phyloP scores from a whole-genome alignment of 1,140 invertebrate species.

The Drosophila sturtevanti region DNA sequence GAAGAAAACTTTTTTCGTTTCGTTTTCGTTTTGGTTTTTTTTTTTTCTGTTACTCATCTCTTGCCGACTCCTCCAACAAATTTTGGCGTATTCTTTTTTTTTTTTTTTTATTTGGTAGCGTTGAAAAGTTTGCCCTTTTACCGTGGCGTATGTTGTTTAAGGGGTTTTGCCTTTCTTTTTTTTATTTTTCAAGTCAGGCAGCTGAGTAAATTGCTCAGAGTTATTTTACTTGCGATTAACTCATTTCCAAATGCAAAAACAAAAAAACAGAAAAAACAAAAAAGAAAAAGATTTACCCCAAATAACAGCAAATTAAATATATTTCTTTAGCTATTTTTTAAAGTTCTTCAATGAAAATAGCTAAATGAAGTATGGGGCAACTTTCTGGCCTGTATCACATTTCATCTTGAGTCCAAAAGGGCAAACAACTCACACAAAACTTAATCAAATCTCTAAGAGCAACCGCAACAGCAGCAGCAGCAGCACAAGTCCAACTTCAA shows the following conservation, averaged over 20 bases:
- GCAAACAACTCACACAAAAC: constrained; percentile 40
- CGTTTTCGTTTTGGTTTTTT: constrained; percentile 21
- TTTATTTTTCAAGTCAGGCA: constrained; percentile 5
- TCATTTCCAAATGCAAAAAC: constrained; percentile 36
- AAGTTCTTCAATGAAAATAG: neutral
- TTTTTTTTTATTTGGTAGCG: constrained; percentile 4
- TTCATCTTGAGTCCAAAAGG: constrained; percentile 13
- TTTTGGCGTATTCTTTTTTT: constrained; percentile 21
- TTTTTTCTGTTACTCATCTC: constrained; percentile 18
- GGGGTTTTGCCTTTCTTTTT: neutral
- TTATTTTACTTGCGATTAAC: constrained; percentile 61
- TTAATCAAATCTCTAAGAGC: constrained; percentile 70
- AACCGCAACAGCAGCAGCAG: constrained; percentile 57
- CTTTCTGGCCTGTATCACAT: constrained; percentile 27
- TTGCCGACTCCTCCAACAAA: too few relatives aligned
- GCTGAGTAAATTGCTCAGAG: constrained; percentile 35
- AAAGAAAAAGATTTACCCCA: neutral
- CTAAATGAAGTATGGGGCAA: neutral
- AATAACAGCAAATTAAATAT: neutral
- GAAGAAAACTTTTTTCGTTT: too few relatives aligned
- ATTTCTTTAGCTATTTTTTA: neutral
- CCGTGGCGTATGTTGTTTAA: neutral
- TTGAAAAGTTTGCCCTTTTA: constrained; percentile 8
- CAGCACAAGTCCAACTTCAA: constrained; percentile 56
- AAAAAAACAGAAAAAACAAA: constrained; percentile 25